phyloP scores from a whole-genome alignment of 2,113 vertebrate species.

The Verasper variegatus region DNA sequence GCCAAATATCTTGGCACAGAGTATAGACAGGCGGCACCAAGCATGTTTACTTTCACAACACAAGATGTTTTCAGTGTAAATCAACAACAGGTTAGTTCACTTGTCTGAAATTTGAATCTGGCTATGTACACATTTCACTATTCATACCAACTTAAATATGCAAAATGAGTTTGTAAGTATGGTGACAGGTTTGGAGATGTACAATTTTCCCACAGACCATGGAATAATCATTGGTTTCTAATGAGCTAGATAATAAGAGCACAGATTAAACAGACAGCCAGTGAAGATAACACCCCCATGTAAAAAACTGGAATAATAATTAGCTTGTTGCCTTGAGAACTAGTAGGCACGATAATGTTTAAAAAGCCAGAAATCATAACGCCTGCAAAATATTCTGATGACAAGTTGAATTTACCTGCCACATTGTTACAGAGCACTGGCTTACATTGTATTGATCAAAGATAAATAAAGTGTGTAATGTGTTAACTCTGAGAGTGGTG shows the following conservation, averaged over 20 bases:
- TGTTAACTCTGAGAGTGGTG: not conserved
- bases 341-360: not conserved
- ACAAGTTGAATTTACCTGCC: not conserved
- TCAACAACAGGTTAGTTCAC: too few relatives aligned
- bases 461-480: not conserved
- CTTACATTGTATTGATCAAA: not conserved
- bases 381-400: not conserved
- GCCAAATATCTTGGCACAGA: too few relatives aligned
- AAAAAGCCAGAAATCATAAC: not conserved
- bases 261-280: not conserved
- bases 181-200: too few relatives aligned
- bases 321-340: constrained; percentile 2
- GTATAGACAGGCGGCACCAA: too few relatives aligned
- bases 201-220: not conserved
- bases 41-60: too few relatives aligned
- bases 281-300: not conserved
- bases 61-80: too few relatives aligned
- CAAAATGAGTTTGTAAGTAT: too few relatives aligned
- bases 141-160: too few relatives aligned
- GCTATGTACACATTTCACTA: too few relatives aligned
- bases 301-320: not conserved
- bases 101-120: too few relatives aligned
- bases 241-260: not conserved
- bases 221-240: not conserved
- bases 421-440: not conserved